These are phyloP conservation scores for Anhinga anhinga DNA, from an alignment of 2,113 vertebrate genomes.

Conservation along the genomic window DNA sequence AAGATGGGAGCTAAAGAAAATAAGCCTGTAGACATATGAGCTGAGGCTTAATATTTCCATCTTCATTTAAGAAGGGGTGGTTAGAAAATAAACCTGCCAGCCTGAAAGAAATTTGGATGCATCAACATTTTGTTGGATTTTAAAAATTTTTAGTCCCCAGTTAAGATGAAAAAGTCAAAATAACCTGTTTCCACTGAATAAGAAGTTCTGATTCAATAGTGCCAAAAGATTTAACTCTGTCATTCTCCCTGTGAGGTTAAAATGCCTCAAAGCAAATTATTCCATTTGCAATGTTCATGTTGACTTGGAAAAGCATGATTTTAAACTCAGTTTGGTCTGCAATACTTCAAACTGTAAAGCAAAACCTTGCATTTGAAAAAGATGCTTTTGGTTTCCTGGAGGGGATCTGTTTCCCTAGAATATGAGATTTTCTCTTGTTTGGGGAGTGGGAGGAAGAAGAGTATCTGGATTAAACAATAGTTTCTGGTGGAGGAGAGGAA, in stretches of 20 bases:
- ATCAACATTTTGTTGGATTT: not conserved
- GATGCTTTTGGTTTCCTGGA: not conserved
- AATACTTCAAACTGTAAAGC: not conserved
- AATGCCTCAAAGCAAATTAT: not conserved
- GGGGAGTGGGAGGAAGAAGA: not conserved
- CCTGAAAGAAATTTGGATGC: not conserved
- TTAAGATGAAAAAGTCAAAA: constrained; percentile 17
- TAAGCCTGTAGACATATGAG: constrained; percentile 5
- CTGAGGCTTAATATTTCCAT: constrained; percentile 26
- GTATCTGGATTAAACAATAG: not conserved
- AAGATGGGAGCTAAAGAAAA: constrained; percentile 52
- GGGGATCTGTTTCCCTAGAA: not conserved
- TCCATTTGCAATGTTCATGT: not conserved
- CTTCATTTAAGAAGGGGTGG: not conserved
- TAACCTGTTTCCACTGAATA: not conserved
- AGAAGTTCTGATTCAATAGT: not conserved
- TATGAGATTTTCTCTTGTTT: not conserved
- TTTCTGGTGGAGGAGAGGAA: not conserved
- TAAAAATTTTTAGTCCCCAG: not conserved
- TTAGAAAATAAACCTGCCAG: constrained; percentile 10
- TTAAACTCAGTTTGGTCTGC: not conserved
- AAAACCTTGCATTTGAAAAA: not conserved
- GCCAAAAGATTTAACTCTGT: not conserved
- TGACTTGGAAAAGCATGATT: not conserved
- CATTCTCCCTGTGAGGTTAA: not conserved